These are phyloP conservation scores for Fopius arisanus DNA, from an alignment of 1,140 invertebrate genomes.

Conservation along the genomic window DNA sequence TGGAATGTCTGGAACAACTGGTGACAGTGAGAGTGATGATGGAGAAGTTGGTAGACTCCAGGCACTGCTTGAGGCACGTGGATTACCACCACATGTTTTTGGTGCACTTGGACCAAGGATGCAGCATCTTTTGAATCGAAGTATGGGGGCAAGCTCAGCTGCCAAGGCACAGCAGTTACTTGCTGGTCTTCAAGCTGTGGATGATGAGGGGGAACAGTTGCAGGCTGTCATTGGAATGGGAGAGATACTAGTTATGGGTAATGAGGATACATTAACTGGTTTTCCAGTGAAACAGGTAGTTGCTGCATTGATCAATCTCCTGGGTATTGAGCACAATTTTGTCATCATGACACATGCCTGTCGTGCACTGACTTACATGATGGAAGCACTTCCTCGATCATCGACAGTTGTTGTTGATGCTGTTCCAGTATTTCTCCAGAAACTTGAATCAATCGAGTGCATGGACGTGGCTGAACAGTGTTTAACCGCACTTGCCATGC, in stretches of 20 bases:
- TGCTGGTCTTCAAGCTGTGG: constrained; percentile 89
- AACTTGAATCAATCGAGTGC: constrained; percentile 96
- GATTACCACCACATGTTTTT: constrained; percentile 93
- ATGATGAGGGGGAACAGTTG: constrained; percentile 96
- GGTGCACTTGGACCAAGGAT: constrained; percentile 94
- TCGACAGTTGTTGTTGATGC: constrained; percentile 96
- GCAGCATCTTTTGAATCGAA: constrained; percentile 95
- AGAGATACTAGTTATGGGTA: constrained; percentile 98
- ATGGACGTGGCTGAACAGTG: constrained; percentile 99
- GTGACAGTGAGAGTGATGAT: constrained; percentile 76
- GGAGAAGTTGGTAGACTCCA: constrained; percentile 88
- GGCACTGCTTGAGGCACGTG: constrained; percentile 91
- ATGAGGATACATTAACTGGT: constrained; percentile 97
- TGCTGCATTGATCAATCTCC: constrained; percentile 87
- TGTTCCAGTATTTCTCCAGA: constrained; percentile 94
- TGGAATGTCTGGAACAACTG: constrained; percentile 57
- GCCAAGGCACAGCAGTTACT: constrained; percentile 94
- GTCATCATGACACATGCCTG: constrained; percentile 99
- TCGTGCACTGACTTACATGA: constrained; percentile 98
- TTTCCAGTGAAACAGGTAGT: constrained; percentile 98
- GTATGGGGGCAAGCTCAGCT: constrained; percentile 86
- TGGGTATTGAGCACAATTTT: constrained; percentile 97
- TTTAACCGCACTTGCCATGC: constrained; percentile 94
- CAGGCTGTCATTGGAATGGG: constrained; percentile 99
- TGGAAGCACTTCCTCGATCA: constrained; percentile 96